Percentiles rank a stretch among this genome's conserved stretches.
These are phyloP conservation scores for Percopsis transmontana DNA, from an alignment of 2,113 vertebrate species.

Conservation along the genomic window DNA sequence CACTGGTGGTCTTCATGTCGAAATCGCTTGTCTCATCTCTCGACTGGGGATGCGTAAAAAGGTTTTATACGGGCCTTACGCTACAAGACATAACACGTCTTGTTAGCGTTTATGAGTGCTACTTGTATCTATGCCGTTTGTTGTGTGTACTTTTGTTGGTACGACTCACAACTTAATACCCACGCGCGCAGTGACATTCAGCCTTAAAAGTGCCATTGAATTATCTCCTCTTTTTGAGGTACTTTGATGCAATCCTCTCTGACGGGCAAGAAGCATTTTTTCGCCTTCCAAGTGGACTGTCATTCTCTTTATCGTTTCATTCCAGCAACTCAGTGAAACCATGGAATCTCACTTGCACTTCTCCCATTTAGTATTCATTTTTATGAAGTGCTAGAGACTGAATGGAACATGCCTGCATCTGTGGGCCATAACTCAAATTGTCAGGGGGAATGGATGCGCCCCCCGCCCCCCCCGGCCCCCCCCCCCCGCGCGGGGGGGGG, in stretches of 20 bases:
- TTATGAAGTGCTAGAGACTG: not conserved
- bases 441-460: not conserved
- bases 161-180: conserved; percentile 20
- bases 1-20: not conserved
- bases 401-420: not conserved
- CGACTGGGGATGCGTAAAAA: not conserved
- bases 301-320: conserved; percentile 20
- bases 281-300: conserved; percentile 14
- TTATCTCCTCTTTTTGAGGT: conserved; percentile 32
- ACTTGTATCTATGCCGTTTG: conserved; percentile 1
- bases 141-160: conserved; percentile 5
- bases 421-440: conserved; percentile 3
- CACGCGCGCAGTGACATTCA: not conserved
- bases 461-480: too few relatives aligned
- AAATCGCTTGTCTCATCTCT: not conserved
- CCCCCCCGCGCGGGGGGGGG: too few relatives aligned
- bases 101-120: not conserved
- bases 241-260: conserved; percentile 22
- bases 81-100: not conserved
- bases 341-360: not conserved
- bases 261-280: conserved; percentile 15
- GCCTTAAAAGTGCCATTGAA: conserved; percentile 13
- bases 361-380: not conserved
- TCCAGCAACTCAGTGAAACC: not conserved
- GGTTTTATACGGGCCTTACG: conserved; percentile 1